These are phyloP conservation scores for Caenorhabditis briggsae DNA, from an alignment of 1,140 invertebrate genomes.

Conservation along the genomic window DNA sequence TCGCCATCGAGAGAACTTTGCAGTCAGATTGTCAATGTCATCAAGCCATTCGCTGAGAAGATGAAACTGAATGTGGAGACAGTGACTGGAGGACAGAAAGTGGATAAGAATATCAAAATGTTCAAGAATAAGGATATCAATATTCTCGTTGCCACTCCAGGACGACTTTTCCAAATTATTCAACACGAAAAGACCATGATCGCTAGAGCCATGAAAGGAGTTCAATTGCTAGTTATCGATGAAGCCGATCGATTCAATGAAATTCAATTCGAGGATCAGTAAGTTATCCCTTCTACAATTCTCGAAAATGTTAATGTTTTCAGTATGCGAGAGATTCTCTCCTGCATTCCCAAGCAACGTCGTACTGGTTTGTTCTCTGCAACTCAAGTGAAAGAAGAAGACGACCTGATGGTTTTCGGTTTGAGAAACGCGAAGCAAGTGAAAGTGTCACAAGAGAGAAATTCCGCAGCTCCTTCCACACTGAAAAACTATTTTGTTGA, in stretches of 20 bases:
- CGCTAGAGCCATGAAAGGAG: conserved; percentile 72
- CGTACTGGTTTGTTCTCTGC: conserved; percentile 97
- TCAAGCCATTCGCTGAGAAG: conserved; percentile 59
- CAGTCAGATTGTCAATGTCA: conserved; percentile 65
- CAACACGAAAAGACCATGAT: conserved; percentile 64
- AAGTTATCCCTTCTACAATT: conserved; percentile 37
- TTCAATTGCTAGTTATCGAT: conserved; percentile 94
- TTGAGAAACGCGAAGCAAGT: conserved; percentile 93
- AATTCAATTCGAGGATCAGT: conserved; percentile 87
- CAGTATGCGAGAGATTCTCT: conserved; percentile 89
- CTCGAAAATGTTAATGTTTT: conserved; percentile 59
- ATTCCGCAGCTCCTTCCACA: conserved; percentile 64
- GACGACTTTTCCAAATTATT: conserved; percentile 69
- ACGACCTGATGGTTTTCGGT: conserved; percentile 91
- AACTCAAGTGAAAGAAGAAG: conserved; percentile 95
- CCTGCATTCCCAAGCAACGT: conserved; percentile 90
- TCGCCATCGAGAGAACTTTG: conserved; percentile 68
- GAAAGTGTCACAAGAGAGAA: conserved; percentile 82
- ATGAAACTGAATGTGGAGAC: conserved; percentile 53
- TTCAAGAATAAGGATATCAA: conserved; percentile 65
- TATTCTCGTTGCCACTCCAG: conserved; percentile 75
- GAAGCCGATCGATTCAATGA: conserved; percentile 95
- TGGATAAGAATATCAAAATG: conserved; percentile 65
- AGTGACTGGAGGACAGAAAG: conserved; percentile 64
- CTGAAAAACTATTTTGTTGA: conserved; percentile 82